phyloP scores from a whole-genome alignment of 2,113 vertebrate genomes.

The Acanthochromis polyacanthus region DNA sequence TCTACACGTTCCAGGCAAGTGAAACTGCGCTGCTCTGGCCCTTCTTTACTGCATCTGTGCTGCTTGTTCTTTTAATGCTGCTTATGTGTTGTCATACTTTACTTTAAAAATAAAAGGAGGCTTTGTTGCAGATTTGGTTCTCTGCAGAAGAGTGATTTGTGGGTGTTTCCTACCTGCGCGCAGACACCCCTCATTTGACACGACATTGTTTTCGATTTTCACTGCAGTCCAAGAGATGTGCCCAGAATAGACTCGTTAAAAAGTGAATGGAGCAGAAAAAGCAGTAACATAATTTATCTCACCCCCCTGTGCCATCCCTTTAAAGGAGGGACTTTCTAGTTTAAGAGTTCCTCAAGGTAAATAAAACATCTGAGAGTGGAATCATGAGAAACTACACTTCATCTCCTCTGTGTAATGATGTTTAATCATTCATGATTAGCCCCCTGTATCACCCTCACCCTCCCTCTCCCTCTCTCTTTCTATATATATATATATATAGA shows the following conservation, averaged over 20 bases:
- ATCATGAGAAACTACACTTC: constrained; percentile 22
- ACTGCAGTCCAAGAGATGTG: background rate
- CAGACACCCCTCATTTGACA: background rate
- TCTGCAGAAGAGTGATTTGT: background rate
- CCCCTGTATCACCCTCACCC: constrained; percentile 12
- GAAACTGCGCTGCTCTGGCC: background rate
- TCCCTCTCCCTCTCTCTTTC: too few species aligned
- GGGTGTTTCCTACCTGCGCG: constrained; percentile 42
- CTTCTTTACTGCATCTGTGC: background rate
- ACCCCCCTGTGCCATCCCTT: background rate
- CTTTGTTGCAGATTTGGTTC: constrained; percentile 5
- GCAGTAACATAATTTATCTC: background rate
- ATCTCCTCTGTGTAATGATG: constrained; percentile 36
- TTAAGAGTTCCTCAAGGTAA: constrained; percentile 29
- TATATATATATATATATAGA: constrained; percentile 2
- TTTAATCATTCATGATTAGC: constrained; percentile 45
- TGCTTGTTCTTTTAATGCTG: background rate
- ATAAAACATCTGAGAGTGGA: constrained; percentile 58
- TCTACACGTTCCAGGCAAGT: constrained; percentile 98
- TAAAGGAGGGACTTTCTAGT: background rate
- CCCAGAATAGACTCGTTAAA: background rate
- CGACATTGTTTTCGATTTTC: constrained; percentile 1
- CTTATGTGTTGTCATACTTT: background rate
- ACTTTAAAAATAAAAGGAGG: background rate
- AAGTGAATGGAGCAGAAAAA: too few species aligned